Conservation (phyloP, 2,888 invertebrate species). For the Drosophila villosipedis region DNA sequence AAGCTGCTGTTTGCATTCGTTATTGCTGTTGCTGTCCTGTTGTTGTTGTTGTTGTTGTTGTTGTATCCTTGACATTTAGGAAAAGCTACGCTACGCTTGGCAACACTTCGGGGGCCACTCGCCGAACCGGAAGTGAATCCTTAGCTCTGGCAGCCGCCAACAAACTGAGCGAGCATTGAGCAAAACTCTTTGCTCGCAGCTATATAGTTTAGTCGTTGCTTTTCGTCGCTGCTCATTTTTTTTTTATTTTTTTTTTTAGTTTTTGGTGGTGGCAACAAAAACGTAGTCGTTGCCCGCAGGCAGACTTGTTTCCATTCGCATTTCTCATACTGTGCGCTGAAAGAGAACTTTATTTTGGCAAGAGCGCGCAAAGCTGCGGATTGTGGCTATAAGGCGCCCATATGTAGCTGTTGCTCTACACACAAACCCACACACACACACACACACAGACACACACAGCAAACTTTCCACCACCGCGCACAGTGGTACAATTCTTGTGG, state of each 20-base stretch:
- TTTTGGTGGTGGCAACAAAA: slow-evolving; percentile 42
- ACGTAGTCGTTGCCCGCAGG: slow-evolving; percentile 24
- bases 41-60: slow-evolving; percentile 33
- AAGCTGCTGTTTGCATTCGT: slow-evolving; percentile 17
- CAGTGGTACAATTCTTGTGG: slow-evolving; percentile 55
- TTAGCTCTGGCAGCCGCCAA: slow-evolving; percentile 18
- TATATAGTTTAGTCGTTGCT: slow-evolving; percentile 10
- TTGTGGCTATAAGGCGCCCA: slow-evolving; percentile 27
- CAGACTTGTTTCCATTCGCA: slow-evolving; percentile 17
- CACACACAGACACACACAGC: not conserved
- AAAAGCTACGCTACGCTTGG: slow-evolving; percentile 36
- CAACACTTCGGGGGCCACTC: slow-evolving; percentile 33
- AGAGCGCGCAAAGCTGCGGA: slow-evolving; percentile 35
- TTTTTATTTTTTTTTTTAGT: slow-evolving; percentile 21
- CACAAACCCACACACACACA: not conserved
- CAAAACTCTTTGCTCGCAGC: slow-evolving; percentile 29
- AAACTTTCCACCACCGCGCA: slow-evolving; percentile 10
- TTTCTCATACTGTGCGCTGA: slow-evolving; percentile 11
- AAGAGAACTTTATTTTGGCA: slow-evolving; percentile 51
- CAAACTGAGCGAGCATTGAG: slow-evolving; percentile 25
- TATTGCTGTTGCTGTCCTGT: not conserved
- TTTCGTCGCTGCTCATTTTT: slow-evolving; percentile 7
- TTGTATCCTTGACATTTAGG: slow-evolving; percentile 75
- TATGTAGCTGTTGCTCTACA: slow-evolving; percentile 15
- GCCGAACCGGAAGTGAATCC: slow-evolving; percentile 47